These are phyloP conservation scores for Tetragnatha montana DNA, from an alignment of 2,888 invertebrate species.

Conservation along the genomic window DNA sequence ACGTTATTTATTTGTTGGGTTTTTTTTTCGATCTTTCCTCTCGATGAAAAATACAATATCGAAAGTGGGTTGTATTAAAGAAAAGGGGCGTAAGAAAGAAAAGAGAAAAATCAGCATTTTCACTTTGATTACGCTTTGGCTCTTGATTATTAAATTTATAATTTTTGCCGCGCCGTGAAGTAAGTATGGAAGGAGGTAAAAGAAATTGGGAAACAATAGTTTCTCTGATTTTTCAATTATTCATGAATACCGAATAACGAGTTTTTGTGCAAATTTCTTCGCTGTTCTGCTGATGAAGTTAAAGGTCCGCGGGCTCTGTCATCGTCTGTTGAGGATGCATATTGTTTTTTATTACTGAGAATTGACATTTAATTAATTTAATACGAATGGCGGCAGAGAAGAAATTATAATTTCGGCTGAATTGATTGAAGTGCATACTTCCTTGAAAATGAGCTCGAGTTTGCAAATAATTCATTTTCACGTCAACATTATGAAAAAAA, in stretches of 20 bases:
- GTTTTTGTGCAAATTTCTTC: background rate
- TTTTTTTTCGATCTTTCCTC: background rate
- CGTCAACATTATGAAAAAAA: no score
- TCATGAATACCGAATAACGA: background rate
- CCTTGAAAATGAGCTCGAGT: background rate
- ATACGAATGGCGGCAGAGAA: background rate
- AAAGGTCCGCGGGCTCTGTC: background rate
- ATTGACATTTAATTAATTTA: background rate
- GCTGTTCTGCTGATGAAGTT: background rate
- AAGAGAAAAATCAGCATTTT: background rate
- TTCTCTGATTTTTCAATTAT: conserved; percentile 1
- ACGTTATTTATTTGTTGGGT: background rate
- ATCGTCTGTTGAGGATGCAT: background rate
- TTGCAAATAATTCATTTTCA: background rate
- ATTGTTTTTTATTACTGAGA: background rate
- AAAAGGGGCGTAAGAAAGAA: background rate
- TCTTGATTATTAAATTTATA: background rate
- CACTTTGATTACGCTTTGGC: background rate
- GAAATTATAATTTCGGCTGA: background rate
- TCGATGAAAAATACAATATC: background rate
- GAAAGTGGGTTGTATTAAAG: background rate
- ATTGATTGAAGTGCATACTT: background rate
- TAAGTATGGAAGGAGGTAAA: background rate
- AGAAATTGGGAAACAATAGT: background rate
- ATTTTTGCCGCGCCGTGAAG: background rate